Percentiles rank a stretch among this genome's conserved stretches.
phyloP scores from a whole-genome alignment of 1,140 invertebrate genomes.

The Nymphalis io region DNA sequence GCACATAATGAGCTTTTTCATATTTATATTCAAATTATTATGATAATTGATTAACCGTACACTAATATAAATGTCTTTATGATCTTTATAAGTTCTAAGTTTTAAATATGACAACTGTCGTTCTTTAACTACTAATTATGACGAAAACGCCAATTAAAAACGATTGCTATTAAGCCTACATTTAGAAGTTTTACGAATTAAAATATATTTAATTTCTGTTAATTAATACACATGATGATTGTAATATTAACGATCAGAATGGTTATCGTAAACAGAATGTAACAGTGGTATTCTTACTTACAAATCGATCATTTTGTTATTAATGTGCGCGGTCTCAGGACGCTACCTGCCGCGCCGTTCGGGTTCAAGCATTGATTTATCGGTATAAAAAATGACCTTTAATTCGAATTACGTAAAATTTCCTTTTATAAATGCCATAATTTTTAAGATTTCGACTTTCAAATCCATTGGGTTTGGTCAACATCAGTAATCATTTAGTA shows the following conservation, averaged over 20 bases:
- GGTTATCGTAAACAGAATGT: conserved; percentile 30
- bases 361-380: conserved; percentile 35
- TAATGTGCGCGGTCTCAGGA: conserved; percentile 23
- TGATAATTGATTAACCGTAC: too few relatives aligned
- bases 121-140: too few relatives aligned
- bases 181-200: too few relatives aligned
- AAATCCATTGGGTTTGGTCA: neutral
- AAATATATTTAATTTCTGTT: too few relatives aligned
- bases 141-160: too few relatives aligned
- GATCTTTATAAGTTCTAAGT: too few relatives aligned
- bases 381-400: conserved; percentile 36
- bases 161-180: too few relatives aligned
- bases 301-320: conserved; percentile 43
- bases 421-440: conserved; percentile 14
- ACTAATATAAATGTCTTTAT: too few relatives aligned
- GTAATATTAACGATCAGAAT: conserved; percentile 16
- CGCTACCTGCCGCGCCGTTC: conserved; percentile 25
- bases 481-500: conserved; percentile 5
- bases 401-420: conserved; percentile 33
- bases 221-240: neutral
- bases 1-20: too few relatives aligned
- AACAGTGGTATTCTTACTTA: conserved; percentile 29
- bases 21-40: too few relatives aligned
- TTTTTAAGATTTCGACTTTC: conserved; percentile 6
- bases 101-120: too few relatives aligned